Conservation (phyloP, 1,140 invertebrate genomes). For the Megathymus violae region DNA sequence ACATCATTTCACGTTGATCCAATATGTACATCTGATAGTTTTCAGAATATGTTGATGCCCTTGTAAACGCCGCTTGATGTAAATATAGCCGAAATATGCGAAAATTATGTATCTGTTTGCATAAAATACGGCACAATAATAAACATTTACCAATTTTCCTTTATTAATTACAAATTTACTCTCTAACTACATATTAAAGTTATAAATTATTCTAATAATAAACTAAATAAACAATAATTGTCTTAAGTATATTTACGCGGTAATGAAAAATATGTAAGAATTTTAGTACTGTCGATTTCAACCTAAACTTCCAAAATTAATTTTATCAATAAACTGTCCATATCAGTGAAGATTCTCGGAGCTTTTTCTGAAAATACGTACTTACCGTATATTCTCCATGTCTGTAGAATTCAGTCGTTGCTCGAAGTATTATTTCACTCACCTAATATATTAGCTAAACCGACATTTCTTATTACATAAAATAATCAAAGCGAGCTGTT, state of each 20-base stretch:
- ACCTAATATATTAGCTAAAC: conserved; percentile 38
- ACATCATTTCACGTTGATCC: background rate
- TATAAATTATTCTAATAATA: too few species aligned
- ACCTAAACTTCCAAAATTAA: too few species aligned
- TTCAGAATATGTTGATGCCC: background rate
- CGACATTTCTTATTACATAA: conserved; percentile 47
- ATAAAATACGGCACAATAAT: background rate
- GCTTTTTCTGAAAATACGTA: conserved; percentile 26
- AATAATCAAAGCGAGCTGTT: conserved; percentile 42
- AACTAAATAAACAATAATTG: too few species aligned
- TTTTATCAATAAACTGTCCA: background rate
- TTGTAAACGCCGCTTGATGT: background rate
- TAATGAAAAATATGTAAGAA: too few species aligned
- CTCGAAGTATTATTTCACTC: conserved; percentile 42
- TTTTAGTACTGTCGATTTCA: too few species aligned
- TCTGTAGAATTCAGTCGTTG: conserved; percentile 10
- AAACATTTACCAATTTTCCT: background rate
- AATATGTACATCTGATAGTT: background rate
- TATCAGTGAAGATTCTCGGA: background rate
- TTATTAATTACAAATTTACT: background rate
- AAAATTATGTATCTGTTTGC: background rate
- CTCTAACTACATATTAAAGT: background rate
- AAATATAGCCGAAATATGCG: background rate
- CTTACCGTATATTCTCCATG: conserved; percentile 66
- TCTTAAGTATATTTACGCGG: too few species aligned